These are phyloP conservation scores for Poecile atricapillus DNA, from an alignment of 2,113 vertebrate species.

Conservation along the genomic window DNA sequence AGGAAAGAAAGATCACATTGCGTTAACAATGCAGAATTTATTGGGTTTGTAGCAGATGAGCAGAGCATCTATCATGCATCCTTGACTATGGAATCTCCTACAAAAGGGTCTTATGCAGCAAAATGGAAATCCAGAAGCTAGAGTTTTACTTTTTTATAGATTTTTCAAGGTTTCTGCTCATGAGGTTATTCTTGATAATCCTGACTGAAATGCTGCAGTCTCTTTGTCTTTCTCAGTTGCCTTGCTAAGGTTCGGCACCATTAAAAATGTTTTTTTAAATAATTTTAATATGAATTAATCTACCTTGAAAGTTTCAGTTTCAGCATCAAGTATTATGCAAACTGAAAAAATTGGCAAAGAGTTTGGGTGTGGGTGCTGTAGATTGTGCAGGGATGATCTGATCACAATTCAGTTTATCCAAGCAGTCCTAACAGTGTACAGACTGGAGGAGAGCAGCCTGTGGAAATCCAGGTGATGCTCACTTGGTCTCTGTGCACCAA, in stretches of 20 bases:
- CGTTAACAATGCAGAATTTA: not conserved
- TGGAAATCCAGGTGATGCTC: not conserved
- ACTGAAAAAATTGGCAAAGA: not conserved
- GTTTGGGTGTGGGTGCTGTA: not conserved
- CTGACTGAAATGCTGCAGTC: not conserved
- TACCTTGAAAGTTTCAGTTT: not conserved
- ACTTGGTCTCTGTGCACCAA: accelerated
- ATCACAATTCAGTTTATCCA: not conserved
- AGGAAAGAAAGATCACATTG: not conserved
- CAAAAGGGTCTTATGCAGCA: not conserved
- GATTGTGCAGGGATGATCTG: not conserved
- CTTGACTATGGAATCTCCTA: not conserved
- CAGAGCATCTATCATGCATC: not conserved
- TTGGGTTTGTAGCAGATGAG: not conserved
- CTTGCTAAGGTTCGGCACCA: not conserved
- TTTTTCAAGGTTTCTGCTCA: not conserved
- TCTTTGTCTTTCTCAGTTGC: not conserved
- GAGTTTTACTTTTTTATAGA: not conserved
- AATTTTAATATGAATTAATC: not conserved
- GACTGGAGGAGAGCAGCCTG: accelerated
- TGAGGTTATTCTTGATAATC: not conserved
- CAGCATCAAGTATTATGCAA: not conserved
- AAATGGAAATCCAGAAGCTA: not conserved
- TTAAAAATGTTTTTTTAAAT: not conserved
- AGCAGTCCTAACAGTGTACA: not conserved